Evolutionary conservation across 2,888 invertebrate species (phyloP), one percentile per base, ranked within the genome.

Genomic region (Nebria salina): DNA sequence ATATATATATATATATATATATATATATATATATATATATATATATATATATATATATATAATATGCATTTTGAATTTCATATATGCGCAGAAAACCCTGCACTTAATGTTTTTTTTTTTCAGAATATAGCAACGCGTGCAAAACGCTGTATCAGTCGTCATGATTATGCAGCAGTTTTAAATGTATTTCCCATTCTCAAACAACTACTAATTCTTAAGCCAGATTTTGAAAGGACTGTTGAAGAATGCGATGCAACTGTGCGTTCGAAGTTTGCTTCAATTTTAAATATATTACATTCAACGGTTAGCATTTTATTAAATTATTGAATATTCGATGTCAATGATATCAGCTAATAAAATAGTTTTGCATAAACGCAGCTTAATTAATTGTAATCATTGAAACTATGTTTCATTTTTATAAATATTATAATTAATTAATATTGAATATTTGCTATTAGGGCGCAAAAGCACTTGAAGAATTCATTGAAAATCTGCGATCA

Each of bases 381-480:
- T n/a, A n/a, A n/a, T n/a, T n/a, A n/a, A n/a, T n/a, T n/a, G n/a
- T n/a, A n/a, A n/a, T n/a, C n/a, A n/a, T n/a, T n/a, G n/a, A n/a
- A n/a, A n/a, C n/a, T n/a, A n/a, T n/a, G n/a, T n/a, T n/a, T n/a
- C n/a, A n/a, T n/a, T n/a, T n/a, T n/a, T n/a, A n/a, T n/a, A n/a
- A n/a, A n/a, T n/a, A n/a, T n/a, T n/a, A n/a, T n/a, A n/a, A n/a
- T n/a, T n/a, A n/a, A n/a, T n/a, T n/a, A n/a, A n/a, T n/a, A n/a
- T n/a, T n/a, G n/a, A n/a, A n/a, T n/a, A n/a, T n/a, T n/a, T n/a
- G n/a, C n/a, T n/a, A n/a, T 65, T 85, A 97, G 97, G 97, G 97
- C 81, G 93, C 95, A 64, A 96, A 95, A 88, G 96, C 96, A 8
- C 89, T 98, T 84, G 98, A 98, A 87, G 97, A 97, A 87, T 98